phyloP scores from a whole-genome alignment of 1,140 invertebrate genomes.

The Lasioglossum baleicum region DNA sequence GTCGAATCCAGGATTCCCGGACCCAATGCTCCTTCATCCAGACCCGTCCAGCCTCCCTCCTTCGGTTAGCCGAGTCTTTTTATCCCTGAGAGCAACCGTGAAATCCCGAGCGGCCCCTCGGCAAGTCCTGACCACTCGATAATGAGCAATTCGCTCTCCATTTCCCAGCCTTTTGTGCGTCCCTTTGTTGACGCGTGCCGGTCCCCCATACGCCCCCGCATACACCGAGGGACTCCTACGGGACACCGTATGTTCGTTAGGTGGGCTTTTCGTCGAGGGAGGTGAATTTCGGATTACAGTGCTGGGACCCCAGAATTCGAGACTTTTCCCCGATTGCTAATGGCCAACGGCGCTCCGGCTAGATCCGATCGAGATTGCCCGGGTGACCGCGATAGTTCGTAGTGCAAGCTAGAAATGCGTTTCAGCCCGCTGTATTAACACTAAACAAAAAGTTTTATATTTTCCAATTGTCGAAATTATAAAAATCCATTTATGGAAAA shows the following conservation, averaged over 20 bases:
- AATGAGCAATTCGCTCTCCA: constrained; percentile 74
- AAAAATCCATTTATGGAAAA: too few relatives aligned
- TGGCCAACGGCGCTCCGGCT: not conserved
- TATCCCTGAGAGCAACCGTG: constrained; percentile 33
- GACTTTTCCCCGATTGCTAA: not conserved
- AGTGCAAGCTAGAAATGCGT: too few relatives aligned
- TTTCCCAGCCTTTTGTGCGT: constrained; percentile 72
- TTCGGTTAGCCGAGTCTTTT: constrained; percentile 5
- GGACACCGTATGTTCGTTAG: constrained; percentile 61
- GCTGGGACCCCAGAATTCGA: not conserved
- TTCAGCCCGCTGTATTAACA: too few relatives aligned
- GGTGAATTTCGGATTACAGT: constrained; percentile 40
- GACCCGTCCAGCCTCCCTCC: not conserved
- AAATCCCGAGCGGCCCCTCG: constrained; percentile 54
- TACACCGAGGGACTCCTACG: constrained; percentile 29
- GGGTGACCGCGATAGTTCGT: too few relatives aligned
- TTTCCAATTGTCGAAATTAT: too few relatives aligned
- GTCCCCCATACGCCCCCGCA: not conserved
- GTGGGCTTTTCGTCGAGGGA: constrained; percentile 34
- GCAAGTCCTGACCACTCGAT: constrained; percentile 65
- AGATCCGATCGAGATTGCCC: too few relatives aligned
- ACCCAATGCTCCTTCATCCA: too few relatives aligned
- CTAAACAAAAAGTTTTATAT: too few relatives aligned
- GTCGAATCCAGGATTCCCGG: constrained; percentile 22
- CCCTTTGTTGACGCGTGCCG: constrained; percentile 66